These are phyloP conservation scores for Nibea coibor DNA, from an alignment of 2,113 vertebrate species.

Conservation along the genomic window DNA sequence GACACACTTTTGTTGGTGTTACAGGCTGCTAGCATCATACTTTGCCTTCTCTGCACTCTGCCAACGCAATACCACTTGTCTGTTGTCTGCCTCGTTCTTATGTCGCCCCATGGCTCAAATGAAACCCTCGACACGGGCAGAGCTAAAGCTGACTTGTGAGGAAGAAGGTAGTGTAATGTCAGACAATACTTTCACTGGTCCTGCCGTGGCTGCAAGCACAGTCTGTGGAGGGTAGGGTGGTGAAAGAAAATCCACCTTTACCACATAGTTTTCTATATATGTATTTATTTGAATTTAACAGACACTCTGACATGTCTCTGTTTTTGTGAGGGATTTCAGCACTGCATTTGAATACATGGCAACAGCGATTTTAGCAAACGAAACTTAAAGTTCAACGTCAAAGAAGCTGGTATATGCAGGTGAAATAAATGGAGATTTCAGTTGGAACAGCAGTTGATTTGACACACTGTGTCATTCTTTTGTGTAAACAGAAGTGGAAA, in stretches of 20 bases:
- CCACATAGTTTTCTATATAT: background rate
- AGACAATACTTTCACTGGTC: too few species aligned
- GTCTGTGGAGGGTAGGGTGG: too few species aligned
- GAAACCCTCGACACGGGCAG: too few species aligned
- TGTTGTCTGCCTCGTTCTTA: too few species aligned
- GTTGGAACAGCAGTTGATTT: background rate
- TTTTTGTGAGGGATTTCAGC: background rate
- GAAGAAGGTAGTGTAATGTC: too few species aligned
- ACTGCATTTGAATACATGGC: background rate
- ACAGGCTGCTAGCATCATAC: too few species aligned
- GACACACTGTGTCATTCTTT: background rate
- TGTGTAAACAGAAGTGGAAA: slow-evolving; percentile 9
- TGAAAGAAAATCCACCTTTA: background rate
- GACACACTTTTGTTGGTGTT: too few species aligned
- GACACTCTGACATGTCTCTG: background rate
- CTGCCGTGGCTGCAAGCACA: too few species aligned
- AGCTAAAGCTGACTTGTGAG: too few species aligned
- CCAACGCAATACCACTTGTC: too few species aligned
- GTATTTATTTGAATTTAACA: background rate
- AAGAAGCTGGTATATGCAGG: slow-evolving; percentile 3
- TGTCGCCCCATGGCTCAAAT: too few species aligned
- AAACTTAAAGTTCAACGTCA: background rate
- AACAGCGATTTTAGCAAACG: background rate
- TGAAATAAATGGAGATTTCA: background rate
- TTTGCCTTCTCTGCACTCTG: too few species aligned